Percentiles rank a stretch among this genome's conserved stretches.
Evolutionary conservation across 2,888 invertebrate genomes (phyloP).

Genomic region (Malachius bipustulatus): DNA sequence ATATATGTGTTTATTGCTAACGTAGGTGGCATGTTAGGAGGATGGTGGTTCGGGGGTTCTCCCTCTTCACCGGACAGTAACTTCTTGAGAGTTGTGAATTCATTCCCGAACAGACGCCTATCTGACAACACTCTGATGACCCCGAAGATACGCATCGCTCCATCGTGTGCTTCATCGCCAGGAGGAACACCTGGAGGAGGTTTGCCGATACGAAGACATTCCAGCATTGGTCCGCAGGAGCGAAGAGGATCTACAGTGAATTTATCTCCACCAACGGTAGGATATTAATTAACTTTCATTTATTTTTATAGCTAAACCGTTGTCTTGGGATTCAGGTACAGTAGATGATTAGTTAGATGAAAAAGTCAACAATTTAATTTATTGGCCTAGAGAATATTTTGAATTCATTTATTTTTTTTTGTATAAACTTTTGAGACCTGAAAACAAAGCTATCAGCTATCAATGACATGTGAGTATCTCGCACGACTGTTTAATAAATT

Average conservation of each 20-base stretch:
- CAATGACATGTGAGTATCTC: no score
- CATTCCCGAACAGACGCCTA: constrained; percentile 72
- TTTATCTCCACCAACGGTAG: constrained; percentile 81
- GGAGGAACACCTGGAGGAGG: constrained; percentile 60
- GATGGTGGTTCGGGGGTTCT: constrained; percentile 77
- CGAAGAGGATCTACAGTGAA: constrained; percentile 73
- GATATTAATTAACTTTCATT: no score
- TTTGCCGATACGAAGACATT: constrained; percentile 76
- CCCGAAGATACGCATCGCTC: constrained; percentile 78
- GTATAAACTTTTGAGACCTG: no score
- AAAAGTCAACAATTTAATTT: no score
- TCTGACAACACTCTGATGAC: constrained; percentile 89
- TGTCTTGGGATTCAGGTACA: no score
- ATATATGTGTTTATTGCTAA: no score
- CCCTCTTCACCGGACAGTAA: constrained; percentile 76
- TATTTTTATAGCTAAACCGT: no score
- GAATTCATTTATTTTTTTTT: no score
- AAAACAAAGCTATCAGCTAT: no score
- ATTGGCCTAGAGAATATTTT: no score
- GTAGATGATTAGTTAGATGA: no score
- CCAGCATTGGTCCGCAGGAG: constrained; percentile 84
- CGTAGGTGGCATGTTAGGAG: constrained; percentile 50
- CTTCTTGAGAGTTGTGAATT: constrained; percentile 71
- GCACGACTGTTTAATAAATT: no score
- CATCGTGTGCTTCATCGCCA: constrained; percentile 77